These are phyloP conservation scores for Dermochelys coriacea DNA, from an alignment of 2,797 vertebrate species.

Conservation along the genomic window DNA sequence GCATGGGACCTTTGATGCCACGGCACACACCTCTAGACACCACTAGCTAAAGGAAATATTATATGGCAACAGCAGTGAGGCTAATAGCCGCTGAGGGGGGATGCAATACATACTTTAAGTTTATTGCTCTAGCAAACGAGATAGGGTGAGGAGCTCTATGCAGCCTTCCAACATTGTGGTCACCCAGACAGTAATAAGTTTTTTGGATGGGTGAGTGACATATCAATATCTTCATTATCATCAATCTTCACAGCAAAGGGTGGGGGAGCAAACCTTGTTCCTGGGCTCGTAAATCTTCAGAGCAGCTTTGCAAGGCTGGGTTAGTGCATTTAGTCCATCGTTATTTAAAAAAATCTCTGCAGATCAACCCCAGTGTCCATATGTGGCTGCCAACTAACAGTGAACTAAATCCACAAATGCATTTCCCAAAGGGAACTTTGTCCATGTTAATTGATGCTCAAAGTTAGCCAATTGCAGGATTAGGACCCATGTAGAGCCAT, in stretches of 20 bases:
- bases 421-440: neutral
- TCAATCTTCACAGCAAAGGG: fast-evolving
- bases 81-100: neutral
- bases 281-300: neutral
- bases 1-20: neutral
- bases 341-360: too few relatives aligned
- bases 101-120: neutral
- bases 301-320: neutral
- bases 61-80: neutral
- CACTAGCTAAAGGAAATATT: neutral
- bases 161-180: neutral
- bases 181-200: neutral
- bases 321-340: neutral
- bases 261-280: neutral
- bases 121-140: neutral
- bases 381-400: neutral
- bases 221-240: neutral
- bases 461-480: neutral
- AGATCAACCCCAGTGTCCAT: neutral
- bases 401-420: neutral
- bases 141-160: neutral
- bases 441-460: neutral
- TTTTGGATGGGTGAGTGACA: neutral
- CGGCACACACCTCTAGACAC: neutral
- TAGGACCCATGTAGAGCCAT: fast-evolving